Base-by-base conservation (phyloP, 1,140 invertebrate species). In the Pristionchus pacificus region DNA sequence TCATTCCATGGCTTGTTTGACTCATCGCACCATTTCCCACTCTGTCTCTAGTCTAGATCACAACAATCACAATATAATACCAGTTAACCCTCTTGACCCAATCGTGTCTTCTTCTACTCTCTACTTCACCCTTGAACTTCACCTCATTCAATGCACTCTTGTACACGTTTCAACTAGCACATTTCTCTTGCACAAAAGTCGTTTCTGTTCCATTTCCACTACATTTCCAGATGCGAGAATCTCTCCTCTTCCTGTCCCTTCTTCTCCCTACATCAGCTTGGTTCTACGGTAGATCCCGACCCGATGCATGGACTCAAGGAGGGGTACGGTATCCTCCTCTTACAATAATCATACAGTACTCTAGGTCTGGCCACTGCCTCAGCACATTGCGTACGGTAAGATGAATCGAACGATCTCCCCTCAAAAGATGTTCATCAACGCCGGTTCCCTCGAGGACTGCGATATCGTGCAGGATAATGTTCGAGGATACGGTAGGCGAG, bases 291-390 rank as follows among this genome's bases (percentile, higher is more conserved):
- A 15, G 71, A 60, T 65, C 68, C 32, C 60, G 30, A 15, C 65
- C 71, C 25, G 71, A 68, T 60, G 29, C 65, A 33, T 73, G 71
- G 71, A 64, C 28, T 27, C 38, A 63, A n/a, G 71, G 71, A 73
- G 71, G 66, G 60, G 70, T 71, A 63, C 2, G 67, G 3, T 59
- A 64, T n/a, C 15, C 19, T 60, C 27, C 49, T n/a, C 15, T 19
- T 15, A 19, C 0, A 15, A 15, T 19, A 27, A n/a, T 15, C 15
- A 62, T 15, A 62, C 31, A 1, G 57, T 28, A 6, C 57, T 63
- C n/a, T 25, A 70, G 71, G 68, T 76, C 13, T 76, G 71, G 62
- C 75, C 75, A 3, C 73, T 76, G 14, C 75, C 75, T 2, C 59
- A 71, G 60, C 32, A 76, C 32, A 70, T 76, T 38, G 32, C 61